phyloP scores from a whole-genome alignment of 2,797 vertebrate species.

The Meda fulgida region DNA sequence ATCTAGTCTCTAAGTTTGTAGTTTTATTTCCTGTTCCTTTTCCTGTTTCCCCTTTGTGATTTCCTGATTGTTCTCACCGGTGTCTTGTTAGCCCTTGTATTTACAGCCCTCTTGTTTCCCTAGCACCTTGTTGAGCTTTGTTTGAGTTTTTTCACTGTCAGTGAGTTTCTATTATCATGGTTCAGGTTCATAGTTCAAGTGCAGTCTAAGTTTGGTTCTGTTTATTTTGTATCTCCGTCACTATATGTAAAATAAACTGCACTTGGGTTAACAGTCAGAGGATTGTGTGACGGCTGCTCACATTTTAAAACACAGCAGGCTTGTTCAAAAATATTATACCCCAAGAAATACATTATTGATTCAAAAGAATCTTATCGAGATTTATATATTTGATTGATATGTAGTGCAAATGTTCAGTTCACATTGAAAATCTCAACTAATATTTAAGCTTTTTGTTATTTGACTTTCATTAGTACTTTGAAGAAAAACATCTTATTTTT shows the following conservation, averaged over 20 bases:
- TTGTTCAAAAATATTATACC: not conserved
- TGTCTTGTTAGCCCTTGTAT: conserved; percentile 1
- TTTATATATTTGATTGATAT: not conserved
- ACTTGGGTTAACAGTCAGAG: not conserved
- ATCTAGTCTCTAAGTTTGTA: not conserved
- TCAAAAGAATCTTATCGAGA: not conserved
- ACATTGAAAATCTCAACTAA: not conserved
- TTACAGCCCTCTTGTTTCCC: not conserved
- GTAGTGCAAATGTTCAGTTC: not conserved
- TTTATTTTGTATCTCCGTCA: not conserved
- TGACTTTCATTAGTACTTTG: not conserved
- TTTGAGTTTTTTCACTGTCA: not conserved
- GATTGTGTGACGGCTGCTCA: not conserved
- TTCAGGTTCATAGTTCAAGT: conserved; percentile 3
- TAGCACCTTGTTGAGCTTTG: not conserved
- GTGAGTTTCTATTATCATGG: not conserved
- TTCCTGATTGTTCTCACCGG: not conserved
- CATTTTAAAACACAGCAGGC: not conserved
- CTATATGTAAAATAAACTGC: not conserved
- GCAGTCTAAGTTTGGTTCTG: not conserved
- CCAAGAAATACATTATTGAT: not conserved
- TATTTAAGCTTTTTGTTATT: not conserved
- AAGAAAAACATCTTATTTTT: not conserved
- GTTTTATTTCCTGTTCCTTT: not conserved
- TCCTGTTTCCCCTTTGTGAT: not conserved